Evolutionary conservation across 2,888 invertebrate species (phyloP).

Genomic region (Agrotis exclamationis): DNA sequence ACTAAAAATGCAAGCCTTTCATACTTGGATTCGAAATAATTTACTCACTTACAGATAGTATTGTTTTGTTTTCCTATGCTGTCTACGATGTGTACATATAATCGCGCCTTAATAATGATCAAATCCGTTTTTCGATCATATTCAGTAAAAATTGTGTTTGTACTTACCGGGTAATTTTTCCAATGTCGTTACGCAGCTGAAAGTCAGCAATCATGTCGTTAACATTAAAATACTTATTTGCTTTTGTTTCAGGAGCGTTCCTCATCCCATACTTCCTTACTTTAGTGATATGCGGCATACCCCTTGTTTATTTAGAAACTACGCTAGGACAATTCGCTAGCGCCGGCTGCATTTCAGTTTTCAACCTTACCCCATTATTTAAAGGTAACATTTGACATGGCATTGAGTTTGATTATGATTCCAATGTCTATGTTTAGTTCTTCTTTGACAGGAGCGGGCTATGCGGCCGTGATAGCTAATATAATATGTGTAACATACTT

Average conservation of each 20-base stretch:
- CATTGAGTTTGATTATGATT: slow-evolving; percentile 43
- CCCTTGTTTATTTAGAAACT: slow-evolving; percentile 97
- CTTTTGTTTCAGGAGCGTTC: slow-evolving; percentile 94
- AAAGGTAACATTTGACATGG: slow-evolving; percentile 92
- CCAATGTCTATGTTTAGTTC: slow-evolving; percentile 43
- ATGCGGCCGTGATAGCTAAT: slow-evolving; percentile 95
- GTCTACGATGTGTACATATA: no score
- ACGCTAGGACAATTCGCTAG: slow-evolving; percentile 96
- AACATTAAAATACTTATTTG: slow-evolving; percentile 11
- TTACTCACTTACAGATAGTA: not conserved
- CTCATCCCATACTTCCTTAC: slow-evolving; percentile 96
- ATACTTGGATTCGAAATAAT: not conserved
- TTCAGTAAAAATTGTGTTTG: no score
- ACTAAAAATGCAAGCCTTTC: not conserved
- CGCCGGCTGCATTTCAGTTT: slow-evolving; percentile 95
- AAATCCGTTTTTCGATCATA: no score
- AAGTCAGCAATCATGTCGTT: not conserved
- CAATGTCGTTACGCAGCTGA: not conserved
- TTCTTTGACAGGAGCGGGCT: slow-evolving; percentile 94
- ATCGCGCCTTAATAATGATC: no score
- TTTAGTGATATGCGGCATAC: slow-evolving; percentile 95
- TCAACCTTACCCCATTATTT: slow-evolving; percentile 95
- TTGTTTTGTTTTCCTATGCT: no score
- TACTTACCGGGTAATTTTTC: not conserved
- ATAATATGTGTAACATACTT: slow-evolving; percentile 96